These are phyloP conservation scores for Sebastes hubbsi DNA, from an alignment of 2,797 vertebrate species.

Conservation along the genomic window DNA sequence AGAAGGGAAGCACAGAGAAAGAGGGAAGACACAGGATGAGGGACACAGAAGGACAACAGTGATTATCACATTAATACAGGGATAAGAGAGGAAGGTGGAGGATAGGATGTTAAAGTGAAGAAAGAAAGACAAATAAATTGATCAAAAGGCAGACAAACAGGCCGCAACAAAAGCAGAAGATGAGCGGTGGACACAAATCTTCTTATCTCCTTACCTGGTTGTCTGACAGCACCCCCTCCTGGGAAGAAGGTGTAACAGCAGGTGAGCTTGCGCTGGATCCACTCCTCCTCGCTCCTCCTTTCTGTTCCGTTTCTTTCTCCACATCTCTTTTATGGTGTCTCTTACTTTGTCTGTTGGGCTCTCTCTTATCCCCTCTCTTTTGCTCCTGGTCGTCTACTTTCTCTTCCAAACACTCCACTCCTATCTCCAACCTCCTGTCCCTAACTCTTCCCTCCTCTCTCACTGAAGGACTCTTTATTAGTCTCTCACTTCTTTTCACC, in stretches of 20 bases:
- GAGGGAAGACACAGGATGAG: slow-evolving; percentile 21
- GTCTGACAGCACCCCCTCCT: slow-evolving; percentile 75
- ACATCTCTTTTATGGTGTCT: slow-evolving; percentile 63
- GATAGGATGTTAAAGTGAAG: not conserved
- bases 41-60: slow-evolving; percentile 26
- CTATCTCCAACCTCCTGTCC: slow-evolving; percentile 51
- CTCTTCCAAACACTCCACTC: slow-evolving; percentile 49
- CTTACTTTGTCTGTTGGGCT: slow-evolving; percentile 58
- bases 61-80: slow-evolving; percentile 14
- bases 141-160: slow-evolving; percentile 11
- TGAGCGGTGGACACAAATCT: not conserved
- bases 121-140: not conserved
- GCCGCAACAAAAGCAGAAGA: not conserved
- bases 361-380: slow-evolving; percentile 57
- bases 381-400: slow-evolving; percentile 32
- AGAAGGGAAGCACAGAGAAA: slow-evolving; percentile 61
- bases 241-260: slow-evolving; percentile 68
- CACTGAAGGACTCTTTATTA: slow-evolving; percentile 38
- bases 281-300: slow-evolving; percentile 44
- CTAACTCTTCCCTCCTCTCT: slow-evolving; percentile 44
- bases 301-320: slow-evolving; percentile 54
- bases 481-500: slow-evolving; percentile 40
- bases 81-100: not conserved
- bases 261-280: slow-evolving; percentile 63
- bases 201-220: slow-evolving; percentile 72